A percentile compares a stretch with the other conserved stretches of the same genome.
Evolutionary conservation across 2,888 invertebrate species (phyloP).

Genomic region (Catocala fraxini): DNA sequence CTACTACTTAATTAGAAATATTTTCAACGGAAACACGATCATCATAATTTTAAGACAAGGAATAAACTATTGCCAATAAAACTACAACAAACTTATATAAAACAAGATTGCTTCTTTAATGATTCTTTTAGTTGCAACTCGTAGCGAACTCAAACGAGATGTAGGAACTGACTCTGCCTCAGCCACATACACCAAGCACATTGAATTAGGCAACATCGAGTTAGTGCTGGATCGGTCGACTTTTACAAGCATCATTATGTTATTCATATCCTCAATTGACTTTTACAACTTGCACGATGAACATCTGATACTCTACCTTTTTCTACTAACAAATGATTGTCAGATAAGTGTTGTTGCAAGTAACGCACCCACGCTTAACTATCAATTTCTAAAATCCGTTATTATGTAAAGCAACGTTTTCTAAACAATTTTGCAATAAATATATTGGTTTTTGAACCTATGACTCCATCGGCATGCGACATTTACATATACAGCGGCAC

Average conservation of each 20-base stretch:
- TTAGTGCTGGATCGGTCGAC: neutral
- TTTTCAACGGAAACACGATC: too few species aligned
- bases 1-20: too few species aligned
- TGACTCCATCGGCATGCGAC: conserved; percentile 84
- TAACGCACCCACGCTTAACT: conserved; percentile 29
- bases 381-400: conserved; percentile 57
- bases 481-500: conserved; percentile 71
- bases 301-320: conserved; percentile 5
- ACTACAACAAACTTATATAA: neutral
- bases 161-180: conserved; percentile 9
- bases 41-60: neutral
- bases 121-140: neutral
- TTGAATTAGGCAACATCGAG: conserved; percentile 4
- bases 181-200: conserved; percentile 8
- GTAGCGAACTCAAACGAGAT: conserved; percentile 16
- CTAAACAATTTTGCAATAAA: conserved; percentile 78
- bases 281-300: conserved; percentile 7
- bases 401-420: conserved; percentile 76
- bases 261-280: conserved; percentile 1
- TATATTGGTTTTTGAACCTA: conserved; percentile 76
- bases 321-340: conserved; percentile 1
- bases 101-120: conserved; percentile 3
- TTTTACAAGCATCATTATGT: conserved; percentile 10
- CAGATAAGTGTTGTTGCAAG: conserved; percentile 1
- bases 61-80: conserved; percentile 6